These are phyloP conservation scores for Octonoba sinensis DNA, from an alignment of 2,888 invertebrate genomes.

Conservation along the genomic window DNA sequence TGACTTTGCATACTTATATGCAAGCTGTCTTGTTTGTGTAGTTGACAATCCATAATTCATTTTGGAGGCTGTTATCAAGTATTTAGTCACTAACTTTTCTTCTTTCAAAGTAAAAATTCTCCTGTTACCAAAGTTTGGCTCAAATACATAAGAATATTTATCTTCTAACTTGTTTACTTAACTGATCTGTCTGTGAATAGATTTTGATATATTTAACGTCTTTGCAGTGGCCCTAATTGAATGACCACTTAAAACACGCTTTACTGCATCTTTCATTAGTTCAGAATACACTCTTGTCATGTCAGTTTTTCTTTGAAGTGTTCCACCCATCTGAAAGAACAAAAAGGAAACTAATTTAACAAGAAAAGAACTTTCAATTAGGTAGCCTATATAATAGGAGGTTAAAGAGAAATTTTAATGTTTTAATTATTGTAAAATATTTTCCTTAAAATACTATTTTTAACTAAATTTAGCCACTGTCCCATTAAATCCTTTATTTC, in stretches of 20 bases:
- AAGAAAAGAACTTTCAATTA: too few relatives aligned
- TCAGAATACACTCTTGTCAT: not conserved
- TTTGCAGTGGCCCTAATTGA: not conserved
- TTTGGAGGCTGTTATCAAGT: not conserved
- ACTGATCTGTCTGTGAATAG: not conserved
- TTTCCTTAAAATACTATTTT: too few relatives aligned
- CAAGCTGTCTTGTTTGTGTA: not conserved
- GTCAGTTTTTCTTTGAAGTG: not conserved
- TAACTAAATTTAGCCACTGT: too few relatives aligned
- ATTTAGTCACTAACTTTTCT: not conserved
- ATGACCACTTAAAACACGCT: not conserved
- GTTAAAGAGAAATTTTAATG: too few relatives aligned
- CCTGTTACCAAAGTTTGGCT: too few relatives aligned
- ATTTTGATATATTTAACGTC: not conserved
- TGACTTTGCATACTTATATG: too few relatives aligned
- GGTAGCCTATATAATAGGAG: too few relatives aligned
- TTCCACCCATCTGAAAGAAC: not conserved
- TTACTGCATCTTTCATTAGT: not conserved
- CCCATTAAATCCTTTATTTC: too few relatives aligned
- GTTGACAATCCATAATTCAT: not conserved
- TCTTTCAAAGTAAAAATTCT: not conserved
- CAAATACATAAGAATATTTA: too few relatives aligned
- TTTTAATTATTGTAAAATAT: too few relatives aligned
- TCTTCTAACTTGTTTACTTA: not conserved
- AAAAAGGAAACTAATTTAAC: too few relatives aligned